Evolutionary conservation across 2,888 invertebrate genomes (phyloP), one percentile per base, ranked within the genome.

Genomic region (Diachrysia chrysitis): DNA sequence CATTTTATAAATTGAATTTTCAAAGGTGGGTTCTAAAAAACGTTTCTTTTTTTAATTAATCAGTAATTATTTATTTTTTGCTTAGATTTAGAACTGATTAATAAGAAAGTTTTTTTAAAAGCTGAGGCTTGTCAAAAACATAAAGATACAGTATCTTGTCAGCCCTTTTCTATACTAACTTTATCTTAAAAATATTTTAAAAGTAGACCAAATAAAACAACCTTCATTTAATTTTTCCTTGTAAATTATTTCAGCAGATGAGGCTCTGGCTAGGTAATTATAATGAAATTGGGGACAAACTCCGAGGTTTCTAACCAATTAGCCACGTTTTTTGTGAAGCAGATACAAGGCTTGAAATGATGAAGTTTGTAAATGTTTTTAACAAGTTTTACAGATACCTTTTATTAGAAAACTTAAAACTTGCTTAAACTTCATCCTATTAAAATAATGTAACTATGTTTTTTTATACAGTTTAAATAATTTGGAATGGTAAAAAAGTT

Each of bases 271-370:
- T 37, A 37, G 19, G 21, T 51, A 62, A 35, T 51, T 25, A 32
- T 64, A 66, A 64, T 67, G 62, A 66, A 63, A 16, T 70, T 58
- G 58, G 48, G 46, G 67, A 65, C 58, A 57, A 57, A 23, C 51
- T 58, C 2, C 42, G 59, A 65, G 70, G 60, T 66, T 68, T 68
- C 70, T 58, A 29, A 25, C 42, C 58, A 65, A 71, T 68, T 71
- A 63, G 19, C 48, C 4, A 51, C 2, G 48, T 48, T 35, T 54
- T 71, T 54, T 61, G 53, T 59, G 32, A 51, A 62, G 59, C 59
- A 70, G 59, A 62, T 57, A 58, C 19, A 57, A 62, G 58, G 64
- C 53, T 59, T 58, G n/a, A 7, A 29, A 46, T 17, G 46, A 25
- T 42, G 25, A 17, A 17, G n/a, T 42, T 42, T n/a, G n/a, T 16